Conservation (phyloP, 2,113 vertebrate species). For the Calypte anna region DNA sequence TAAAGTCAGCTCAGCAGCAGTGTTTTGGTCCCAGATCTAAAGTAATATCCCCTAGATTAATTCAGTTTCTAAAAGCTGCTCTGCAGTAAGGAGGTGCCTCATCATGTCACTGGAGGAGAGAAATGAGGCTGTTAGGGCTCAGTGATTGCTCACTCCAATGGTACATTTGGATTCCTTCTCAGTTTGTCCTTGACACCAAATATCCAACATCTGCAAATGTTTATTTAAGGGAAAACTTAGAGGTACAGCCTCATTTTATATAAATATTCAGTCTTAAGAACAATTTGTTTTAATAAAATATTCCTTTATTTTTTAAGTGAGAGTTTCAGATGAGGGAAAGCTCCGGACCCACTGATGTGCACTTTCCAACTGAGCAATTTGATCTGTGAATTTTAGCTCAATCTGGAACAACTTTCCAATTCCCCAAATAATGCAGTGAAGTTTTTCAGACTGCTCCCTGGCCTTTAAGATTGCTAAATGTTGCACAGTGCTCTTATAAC, state of each 20-base stretch:
- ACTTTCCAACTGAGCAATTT: background rate
- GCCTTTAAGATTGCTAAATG: constrained; percentile 7
- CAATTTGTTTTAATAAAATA: background rate
- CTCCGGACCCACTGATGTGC: background rate
- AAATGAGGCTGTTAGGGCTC: background rate
- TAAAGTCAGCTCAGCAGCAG: background rate
- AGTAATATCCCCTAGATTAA: background rate
- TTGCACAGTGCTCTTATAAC: background rate
- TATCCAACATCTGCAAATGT: background rate
- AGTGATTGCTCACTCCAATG: background rate
- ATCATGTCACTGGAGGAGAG: background rate
- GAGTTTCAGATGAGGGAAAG: background rate
- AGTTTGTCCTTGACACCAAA: background rate
- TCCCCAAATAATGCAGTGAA: background rate
- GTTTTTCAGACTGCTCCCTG: constrained; percentile 4
- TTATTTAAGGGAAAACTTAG: background rate
- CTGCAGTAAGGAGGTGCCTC: background rate
- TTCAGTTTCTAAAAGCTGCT: background rate
- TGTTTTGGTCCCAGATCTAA: background rate
- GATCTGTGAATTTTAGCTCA: background rate
- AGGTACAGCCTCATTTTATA: background rate
- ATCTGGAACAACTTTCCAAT: background rate
- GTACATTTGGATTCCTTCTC: background rate
- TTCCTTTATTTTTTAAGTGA: background rate
- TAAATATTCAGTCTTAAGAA: background rate